phyloP scores from a whole-genome alignment of 2,113 vertebrate genomes.

The Melanostigma gelatinosum region DNA sequence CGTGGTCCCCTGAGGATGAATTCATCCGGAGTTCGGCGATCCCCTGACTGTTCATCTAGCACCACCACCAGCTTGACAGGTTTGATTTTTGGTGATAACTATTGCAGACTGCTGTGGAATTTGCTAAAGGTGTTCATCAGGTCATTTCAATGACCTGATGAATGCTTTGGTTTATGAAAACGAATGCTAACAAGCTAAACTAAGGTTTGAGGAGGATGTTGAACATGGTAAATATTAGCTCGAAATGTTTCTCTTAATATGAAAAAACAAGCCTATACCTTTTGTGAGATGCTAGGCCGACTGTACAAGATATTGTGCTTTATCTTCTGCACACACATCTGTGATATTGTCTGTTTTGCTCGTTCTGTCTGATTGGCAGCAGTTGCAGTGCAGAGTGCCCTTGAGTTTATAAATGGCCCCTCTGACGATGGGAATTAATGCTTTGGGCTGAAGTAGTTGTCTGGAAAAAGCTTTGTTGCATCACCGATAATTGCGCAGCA shows the following conservation, averaged over 20 bases:
- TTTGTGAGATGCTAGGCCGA: neutral
- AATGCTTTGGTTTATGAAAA: neutral
- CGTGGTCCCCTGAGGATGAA: neutral
- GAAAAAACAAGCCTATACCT: neutral
- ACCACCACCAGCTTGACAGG: neutral
- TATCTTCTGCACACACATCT: neutral
- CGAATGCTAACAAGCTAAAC: neutral
- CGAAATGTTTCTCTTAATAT: constrained; percentile 6
- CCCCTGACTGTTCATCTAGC: neutral
- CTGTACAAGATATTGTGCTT: neutral
- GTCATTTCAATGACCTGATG: neutral
- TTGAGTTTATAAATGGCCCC: constrained; percentile 16
- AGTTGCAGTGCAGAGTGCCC: neutral
- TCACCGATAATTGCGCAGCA: constrained; percentile 26
- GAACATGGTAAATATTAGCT: neutral
- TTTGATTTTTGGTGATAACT: neutral
- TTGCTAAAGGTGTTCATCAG: neutral
- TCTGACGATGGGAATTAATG: constrained; percentile 8
- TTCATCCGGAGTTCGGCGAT: neutral
- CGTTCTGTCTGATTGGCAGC: constrained; percentile 1
- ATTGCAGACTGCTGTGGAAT: neutral
- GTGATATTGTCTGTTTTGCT: neutral
- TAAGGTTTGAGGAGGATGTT: neutral
- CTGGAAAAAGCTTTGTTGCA: constrained; percentile 12
- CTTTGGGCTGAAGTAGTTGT: neutral